phyloP scores from a whole-genome alignment of 1,140 invertebrate species.

The Aphaenogaster floridana region DNA sequence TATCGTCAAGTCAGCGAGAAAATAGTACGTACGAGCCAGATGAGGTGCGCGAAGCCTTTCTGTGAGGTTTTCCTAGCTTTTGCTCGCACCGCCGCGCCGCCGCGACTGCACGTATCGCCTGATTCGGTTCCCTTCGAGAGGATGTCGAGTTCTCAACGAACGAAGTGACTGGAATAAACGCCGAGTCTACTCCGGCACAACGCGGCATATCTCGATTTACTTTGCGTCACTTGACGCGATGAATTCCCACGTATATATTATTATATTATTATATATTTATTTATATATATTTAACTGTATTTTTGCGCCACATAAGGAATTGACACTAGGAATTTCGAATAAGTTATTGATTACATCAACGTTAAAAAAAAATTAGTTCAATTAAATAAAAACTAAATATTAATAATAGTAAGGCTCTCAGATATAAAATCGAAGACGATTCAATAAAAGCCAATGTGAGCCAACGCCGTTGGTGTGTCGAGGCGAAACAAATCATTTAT shows the following conservation, averaged over 20 bases:
- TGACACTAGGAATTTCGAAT: too few relatives aligned
- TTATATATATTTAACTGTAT: neutral
- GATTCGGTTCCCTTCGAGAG: conserved; percentile 65
- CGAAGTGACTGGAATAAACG: conserved; percentile 68
- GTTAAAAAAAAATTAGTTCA: neutral
- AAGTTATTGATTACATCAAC: neutral
- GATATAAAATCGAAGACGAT: too few relatives aligned
- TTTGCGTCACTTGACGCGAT: conserved; percentile 2
- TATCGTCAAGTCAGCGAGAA: conserved; percentile 51
- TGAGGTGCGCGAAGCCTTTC: conserved; percentile 28
- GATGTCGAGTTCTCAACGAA: conserved; percentile 42
- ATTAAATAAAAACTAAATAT: neutral
- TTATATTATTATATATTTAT: neutral
- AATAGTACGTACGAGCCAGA: neutral
- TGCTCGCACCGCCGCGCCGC: neutral
- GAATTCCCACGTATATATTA: conserved; percentile 5
- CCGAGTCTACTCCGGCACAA: neutral
- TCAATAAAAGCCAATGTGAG: too few relatives aligned
- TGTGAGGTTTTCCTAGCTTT: conserved; percentile 39
- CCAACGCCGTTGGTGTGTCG: too few relatives aligned
- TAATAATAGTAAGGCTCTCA: too few relatives aligned
- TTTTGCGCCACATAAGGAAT: neutral
- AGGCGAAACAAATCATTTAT: too few relatives aligned
- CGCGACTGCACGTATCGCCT: conserved; percentile 63
- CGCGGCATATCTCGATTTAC: neutral